A percentile compares a stretch with the other conserved stretches of the same genome.
These are phyloP conservation scores for Trigoniulus corallinus DNA, from an alignment of 1,140 invertebrate species.

Conservation along the genomic window DNA sequence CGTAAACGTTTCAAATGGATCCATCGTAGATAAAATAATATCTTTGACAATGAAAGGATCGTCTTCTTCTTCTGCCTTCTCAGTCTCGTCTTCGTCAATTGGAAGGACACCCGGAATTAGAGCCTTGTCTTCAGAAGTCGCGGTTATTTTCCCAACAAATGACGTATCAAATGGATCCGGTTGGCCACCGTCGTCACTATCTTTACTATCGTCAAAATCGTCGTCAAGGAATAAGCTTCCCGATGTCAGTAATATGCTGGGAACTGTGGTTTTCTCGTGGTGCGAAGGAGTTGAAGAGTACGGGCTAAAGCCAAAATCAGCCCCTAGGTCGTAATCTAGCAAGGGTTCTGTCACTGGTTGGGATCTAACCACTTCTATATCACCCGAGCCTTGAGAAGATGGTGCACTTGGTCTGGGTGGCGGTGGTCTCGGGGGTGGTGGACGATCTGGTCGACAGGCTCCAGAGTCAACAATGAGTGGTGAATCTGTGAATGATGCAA, in stretches of 20 bases:
- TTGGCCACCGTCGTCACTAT: conserved; percentile 3
- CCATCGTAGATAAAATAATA: neutral
- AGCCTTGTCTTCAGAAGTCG: neutral
- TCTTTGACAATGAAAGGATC: conserved; percentile 4
- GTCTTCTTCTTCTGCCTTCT: conserved; percentile 2
- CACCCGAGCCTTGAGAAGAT: too few relatives aligned
- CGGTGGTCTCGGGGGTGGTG: conserved; percentile 1
- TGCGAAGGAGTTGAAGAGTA: conserved; percentile 11
- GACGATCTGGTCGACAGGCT: neutral
- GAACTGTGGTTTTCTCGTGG: conserved; percentile 6
- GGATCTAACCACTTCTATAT: conserved; percentile 6
- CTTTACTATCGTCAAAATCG: conserved; percentile 13
- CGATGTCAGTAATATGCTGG: too few relatives aligned
- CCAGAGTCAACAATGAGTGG: neutral
- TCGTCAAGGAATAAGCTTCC: conserved; percentile 12
- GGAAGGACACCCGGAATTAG: neutral
- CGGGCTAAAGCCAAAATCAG: conserved; percentile 44
- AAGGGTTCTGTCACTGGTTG: conserved; percentile 4
- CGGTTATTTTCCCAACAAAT: conserved; percentile 13
- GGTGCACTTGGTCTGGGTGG: conserved; percentile 3
- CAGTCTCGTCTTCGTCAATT: neutral
- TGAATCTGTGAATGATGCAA: too few relatives aligned
- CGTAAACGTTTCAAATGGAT: neutral
- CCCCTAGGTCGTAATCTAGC: conserved; percentile 23
- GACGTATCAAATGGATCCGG: conserved; percentile 24